phyloP scores from a whole-genome alignment of 2,888 invertebrate species.

The Julus scandinavius region DNA sequence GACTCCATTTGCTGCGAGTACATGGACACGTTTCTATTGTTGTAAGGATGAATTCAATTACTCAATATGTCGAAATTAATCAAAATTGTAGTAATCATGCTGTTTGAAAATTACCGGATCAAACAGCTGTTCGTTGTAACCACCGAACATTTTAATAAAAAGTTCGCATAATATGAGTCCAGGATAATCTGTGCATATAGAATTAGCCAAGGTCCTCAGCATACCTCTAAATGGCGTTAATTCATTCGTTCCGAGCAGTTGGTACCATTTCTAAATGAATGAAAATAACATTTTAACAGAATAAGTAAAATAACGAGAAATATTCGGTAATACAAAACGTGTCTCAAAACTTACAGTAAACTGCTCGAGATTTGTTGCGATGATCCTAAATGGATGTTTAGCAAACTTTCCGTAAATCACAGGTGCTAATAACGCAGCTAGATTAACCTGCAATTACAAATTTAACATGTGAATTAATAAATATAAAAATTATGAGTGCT shows the following conservation, averaged over 20 bases:
- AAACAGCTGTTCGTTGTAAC: constrained; percentile 46
- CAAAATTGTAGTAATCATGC: too few relatives aligned
- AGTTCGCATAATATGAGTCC: constrained; percentile 49
- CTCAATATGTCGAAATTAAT: too few relatives aligned
- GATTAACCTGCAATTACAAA: constrained; percentile 61
- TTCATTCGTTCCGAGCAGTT: background rate
- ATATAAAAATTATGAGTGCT: too few relatives aligned
- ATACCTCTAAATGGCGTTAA: background rate
- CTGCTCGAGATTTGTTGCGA: constrained; percentile 63
- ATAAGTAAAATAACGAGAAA: background rate
- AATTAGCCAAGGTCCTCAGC: background rate
- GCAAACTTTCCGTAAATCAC: constrained; percentile 75
- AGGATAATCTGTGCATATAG: constrained; percentile 46
- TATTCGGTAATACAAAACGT: too few relatives aligned
- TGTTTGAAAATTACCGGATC: background rate
- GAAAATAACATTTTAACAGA: too few relatives aligned
- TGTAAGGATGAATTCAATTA: too few relatives aligned
- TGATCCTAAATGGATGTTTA: constrained; percentile 74
- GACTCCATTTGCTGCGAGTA: too few relatives aligned
- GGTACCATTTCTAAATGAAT: constrained; percentile 28
- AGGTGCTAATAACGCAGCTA: constrained; percentile 67
- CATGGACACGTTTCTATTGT: too few relatives aligned
- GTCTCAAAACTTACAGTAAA: background rate
- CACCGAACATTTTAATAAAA: background rate
- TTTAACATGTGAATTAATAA: too few relatives aligned